Conservation (phyloP, 2,113 vertebrate genomes). For the Chionodraco myersi region DNA sequence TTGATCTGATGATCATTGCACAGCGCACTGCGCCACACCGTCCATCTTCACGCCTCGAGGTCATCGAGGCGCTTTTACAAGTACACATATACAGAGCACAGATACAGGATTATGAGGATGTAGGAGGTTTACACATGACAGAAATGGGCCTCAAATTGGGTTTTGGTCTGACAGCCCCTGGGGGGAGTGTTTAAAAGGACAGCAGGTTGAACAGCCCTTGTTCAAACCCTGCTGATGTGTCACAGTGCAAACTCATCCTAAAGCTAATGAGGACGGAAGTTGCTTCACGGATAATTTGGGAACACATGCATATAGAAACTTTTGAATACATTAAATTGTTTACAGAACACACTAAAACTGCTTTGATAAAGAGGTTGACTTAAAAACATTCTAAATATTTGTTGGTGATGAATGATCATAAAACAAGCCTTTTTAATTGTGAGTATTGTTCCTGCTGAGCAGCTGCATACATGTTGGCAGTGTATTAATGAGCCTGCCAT, state of each 20-base stretch:
- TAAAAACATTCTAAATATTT: neutral
- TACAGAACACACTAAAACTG: neutral
- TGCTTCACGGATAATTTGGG: neutral
- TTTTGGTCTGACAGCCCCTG: conserved; percentile 47
- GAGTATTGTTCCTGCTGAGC: neutral
- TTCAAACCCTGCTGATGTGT: neutral
- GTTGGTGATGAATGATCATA: too few species aligned
- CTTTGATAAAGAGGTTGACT: neutral
- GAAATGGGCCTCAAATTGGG: conserved; percentile 52
- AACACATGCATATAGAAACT: neutral
- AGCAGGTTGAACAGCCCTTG: conserved; percentile 14
- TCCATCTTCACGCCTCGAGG: too few species aligned
- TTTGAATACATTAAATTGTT: neutral
- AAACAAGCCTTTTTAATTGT: neutral
- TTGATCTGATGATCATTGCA: too few species aligned
- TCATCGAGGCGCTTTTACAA: too few species aligned
- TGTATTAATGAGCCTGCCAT: conserved; percentile 43
- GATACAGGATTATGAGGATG: conserved; percentile 43
- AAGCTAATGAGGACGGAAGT: neutral
- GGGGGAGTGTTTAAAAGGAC: conserved; percentile 18
- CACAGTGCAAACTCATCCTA: neutral
- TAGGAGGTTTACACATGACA: conserved; percentile 39
- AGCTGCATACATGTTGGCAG: neutral
- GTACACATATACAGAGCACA: conserved; percentile 25
- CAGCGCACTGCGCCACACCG: too few species aligned